A percentile compares a stretch with the other conserved stretches of the same genome.
Conservation (phyloP, 2,797 vertebrate species). For the Lepidocolaptes lacrymiger region DNA sequence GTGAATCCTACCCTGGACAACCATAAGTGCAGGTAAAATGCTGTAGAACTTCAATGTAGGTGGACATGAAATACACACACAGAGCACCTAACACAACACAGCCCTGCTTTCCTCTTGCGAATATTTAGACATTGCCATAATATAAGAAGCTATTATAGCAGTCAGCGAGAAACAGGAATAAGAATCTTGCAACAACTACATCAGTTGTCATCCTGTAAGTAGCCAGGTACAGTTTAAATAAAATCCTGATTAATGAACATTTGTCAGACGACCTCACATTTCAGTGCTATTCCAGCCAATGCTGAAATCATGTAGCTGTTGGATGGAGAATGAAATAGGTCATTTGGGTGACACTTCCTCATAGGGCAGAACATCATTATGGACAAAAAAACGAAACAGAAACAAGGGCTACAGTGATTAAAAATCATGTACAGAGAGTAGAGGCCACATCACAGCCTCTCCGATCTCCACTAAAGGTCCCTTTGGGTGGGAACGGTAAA, state of each 20-base stretch:
- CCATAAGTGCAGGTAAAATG: not conserved
- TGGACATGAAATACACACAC: not conserved
- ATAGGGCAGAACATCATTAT: not conserved
- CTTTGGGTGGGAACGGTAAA: not conserved
- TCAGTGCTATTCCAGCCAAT: not conserved
- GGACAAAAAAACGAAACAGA: not conserved
- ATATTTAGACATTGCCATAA: not conserved
- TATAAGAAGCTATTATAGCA: not conserved
- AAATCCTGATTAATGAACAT: not conserved
- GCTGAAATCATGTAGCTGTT: not conserved
- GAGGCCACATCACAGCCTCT: not conserved
- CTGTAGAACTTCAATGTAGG: not conserved
- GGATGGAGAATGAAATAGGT: not conserved
- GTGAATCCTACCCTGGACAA: no score
- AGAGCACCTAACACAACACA: not conserved
- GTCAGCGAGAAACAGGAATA: not conserved
- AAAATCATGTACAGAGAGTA: not conserved
- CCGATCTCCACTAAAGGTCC: not conserved
- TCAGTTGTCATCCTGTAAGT: not conserved
- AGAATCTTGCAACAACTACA: not conserved
- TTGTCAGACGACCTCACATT: not conserved
- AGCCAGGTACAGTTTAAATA: not conserved
- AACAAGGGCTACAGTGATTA: not conserved
- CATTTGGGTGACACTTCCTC: not conserved
- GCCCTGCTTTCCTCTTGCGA: not conserved